Evolutionary conservation across 1,140 invertebrate species (phyloP), one percentile per base, ranked within the genome.

Genomic region (Saccostrea echinata): DNA sequence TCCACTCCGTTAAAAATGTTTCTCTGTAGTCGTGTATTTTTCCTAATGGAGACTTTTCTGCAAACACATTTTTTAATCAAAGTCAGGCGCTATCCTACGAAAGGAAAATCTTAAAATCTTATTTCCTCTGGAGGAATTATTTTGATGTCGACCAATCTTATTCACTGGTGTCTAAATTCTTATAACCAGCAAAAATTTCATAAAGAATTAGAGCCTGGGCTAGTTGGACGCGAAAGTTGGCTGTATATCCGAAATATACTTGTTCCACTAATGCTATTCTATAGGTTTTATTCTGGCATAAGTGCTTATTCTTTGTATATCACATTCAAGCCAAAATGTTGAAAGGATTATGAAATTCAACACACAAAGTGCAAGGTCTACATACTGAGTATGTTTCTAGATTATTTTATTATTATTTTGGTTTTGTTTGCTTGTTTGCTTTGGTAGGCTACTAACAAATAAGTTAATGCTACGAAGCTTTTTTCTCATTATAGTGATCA

Each of bases 11-110:
- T 71, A 13, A 71, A 71, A 16, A 33, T 71, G 68, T 33, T 30
- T 33, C 24, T 30, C 11, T 33, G 24, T 12, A 33, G 27, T 33
- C 68, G 68, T 30, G 2, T 33, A 2, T 13, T 71, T 30, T 24
- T 24, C 30, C 16, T 71, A 16, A 16, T 71, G 11, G 68, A 71
- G 0, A 30, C 27, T 0, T 71, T 30, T 33, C 68, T 71, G 27
- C 68, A 71, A 4, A 71, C 68, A 13, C 27, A 71, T 16, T 30
- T 71, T 30, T 71, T 71, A 71, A 71, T 71, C 30, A 71, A 71
- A 71, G 30, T 71, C 68, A 33, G 30, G 27, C 27, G 68, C 16
- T 71, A 30, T 30, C 24, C 13, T 13, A 27, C 27, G 24, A 71
- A 30, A 2, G 68, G 27, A 27, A 27, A 33, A 16, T 30, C 11